Evolutionary conservation across 2,888 invertebrate genomes (phyloP).

Genomic region (Odontocolon sp.): DNA sequence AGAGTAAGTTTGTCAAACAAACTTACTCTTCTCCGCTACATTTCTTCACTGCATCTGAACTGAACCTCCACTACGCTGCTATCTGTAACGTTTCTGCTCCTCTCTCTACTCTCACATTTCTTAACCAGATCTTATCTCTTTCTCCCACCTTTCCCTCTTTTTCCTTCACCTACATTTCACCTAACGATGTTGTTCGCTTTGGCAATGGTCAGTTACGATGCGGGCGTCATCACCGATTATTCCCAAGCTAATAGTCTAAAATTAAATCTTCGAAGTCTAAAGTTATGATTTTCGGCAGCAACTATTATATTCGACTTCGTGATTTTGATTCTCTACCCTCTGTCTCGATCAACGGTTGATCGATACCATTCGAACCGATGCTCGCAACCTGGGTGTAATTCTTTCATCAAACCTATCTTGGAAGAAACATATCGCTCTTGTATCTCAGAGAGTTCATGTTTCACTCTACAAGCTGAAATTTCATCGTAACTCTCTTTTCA

Average conservation of each 20-base stretch:
- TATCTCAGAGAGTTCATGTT: not conserved
- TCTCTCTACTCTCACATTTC: too few relatives aligned
- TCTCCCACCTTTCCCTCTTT: too few relatives aligned
- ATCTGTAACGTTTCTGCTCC: too few relatives aligned
- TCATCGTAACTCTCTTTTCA: not conserved
- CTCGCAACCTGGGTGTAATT: not conserved
- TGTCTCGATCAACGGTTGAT: not conserved
- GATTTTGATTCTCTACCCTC: not conserved
- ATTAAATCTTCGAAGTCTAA: slow-evolving; percentile 4
- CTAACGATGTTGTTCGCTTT: too few relatives aligned
- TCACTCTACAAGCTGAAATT: not conserved
- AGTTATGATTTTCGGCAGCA: slow-evolving; percentile 1
- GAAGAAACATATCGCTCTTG: not conserved
- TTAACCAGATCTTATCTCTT: too few relatives aligned
- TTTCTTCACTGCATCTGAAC: not conserved
- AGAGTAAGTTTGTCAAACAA: not conserved
- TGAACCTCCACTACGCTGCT: not conserved
- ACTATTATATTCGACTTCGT: not conserved
- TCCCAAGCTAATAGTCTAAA: not conserved
- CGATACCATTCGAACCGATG: not conserved
- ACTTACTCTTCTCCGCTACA: not conserved
- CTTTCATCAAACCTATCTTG: not conserved
- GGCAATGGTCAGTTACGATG: not conserved
- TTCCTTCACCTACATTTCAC: too few relatives aligned
- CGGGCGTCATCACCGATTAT: not conserved